Evolutionary conservation across 2,113 vertebrate species (phyloP), one percentile per base, ranked within the genome.

Genomic region (Atrichornis clamosus): DNA sequence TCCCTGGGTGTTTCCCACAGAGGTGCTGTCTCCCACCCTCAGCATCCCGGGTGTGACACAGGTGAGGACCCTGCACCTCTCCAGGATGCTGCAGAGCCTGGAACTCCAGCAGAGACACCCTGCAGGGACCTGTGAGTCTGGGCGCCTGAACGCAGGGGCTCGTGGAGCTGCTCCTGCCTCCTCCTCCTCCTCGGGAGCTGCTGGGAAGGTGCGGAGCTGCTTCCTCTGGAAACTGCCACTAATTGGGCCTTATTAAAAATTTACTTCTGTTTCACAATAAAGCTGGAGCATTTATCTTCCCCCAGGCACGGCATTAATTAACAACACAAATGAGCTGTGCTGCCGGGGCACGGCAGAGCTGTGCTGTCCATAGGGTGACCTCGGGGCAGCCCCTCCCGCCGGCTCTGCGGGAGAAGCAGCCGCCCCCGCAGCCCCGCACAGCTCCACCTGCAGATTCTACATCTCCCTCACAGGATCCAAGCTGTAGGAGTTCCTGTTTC

Each of bases 201-300:
- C 41, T 84, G 77, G 62, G 73, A 53, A 62, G 89, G 84, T 59
- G 50, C 67, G 56, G 87, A 76, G 67, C 87, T 62, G 72, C 75
- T 79, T 17, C 74, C 83, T 30, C 87, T 67, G 67, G 52, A 87
- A 94, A 37, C 37, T 69, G 56, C 35, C 59, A 33, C 93, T 97
- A 92, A 94, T 90, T 93, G 94, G 76, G 39, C 69, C 87, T 94
- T 83, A 95, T 96, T 93, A 96, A 97, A 91, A 93, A 82, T 97
- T 93, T 87, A 92, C 85, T 75, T 84, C 60, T 95, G 84, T 93
- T 96, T 94, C 56, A 62, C 79, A 91, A 94, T 86, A 50, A 86
- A 95, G 63, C 87, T 10, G n/a, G 77, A 93, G 74, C 79, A 91
- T 95, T 96, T 86, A 46, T 75, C 90, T 94, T 95, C 49, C 89